phyloP scores from a whole-genome alignment of 2,888 invertebrate genomes.

The Agriopis aurantiaria region DNA sequence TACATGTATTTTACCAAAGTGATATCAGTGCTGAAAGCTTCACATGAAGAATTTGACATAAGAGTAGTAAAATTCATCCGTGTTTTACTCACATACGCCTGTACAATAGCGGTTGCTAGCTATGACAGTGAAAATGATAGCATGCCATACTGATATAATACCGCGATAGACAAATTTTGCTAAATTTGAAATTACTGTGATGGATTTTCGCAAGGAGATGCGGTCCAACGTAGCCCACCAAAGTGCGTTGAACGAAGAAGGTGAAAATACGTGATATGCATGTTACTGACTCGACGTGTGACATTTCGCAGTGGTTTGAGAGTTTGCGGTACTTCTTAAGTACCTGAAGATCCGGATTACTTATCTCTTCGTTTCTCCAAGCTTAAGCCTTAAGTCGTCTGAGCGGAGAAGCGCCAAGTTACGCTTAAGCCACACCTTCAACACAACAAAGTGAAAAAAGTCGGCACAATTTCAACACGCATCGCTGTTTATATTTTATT shows the following conservation, averaged over 20 bases:
- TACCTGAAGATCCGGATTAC: constrained; percentile 54
- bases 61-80: too few relatives aligned
- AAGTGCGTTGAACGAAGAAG: not conserved
- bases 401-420: constrained; percentile 52
- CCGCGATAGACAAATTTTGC: not conserved
- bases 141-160: too few relatives aligned
- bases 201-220: not conserved
- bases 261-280: constrained; percentile 8
- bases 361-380: constrained; percentile 35
- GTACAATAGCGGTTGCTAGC: too few relatives aligned
- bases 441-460: constrained; percentile 19
- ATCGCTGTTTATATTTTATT: too few relatives aligned
- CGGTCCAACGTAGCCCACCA: not conserved
- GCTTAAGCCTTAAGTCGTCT: constrained; percentile 43
- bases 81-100: too few relatives aligned
- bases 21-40: too few relatives aligned
- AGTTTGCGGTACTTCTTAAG: constrained; percentile 42
- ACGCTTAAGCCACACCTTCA: constrained; percentile 32
- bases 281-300: constrained; percentile 19
- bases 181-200: not conserved
- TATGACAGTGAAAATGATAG: too few relatives aligned
- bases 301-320: constrained; percentile 34
- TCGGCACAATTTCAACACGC: not conserved
- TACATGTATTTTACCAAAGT: too few relatives aligned
- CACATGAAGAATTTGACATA: too few relatives aligned